phyloP scores from a whole-genome alignment of 2,113 vertebrate genomes.

The Antechinus flavipes region DNA sequence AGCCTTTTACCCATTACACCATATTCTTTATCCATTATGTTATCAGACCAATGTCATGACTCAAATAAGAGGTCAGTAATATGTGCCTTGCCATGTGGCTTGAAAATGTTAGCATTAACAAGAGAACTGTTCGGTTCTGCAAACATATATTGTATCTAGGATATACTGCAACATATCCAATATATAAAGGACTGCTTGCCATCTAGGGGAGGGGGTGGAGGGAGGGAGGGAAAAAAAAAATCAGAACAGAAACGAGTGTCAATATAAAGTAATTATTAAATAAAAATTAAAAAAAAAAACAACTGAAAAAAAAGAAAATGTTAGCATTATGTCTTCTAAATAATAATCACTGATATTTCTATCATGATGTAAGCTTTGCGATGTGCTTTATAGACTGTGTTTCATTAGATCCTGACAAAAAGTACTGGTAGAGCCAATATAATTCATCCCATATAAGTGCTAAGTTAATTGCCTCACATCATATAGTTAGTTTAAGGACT shows the following conservation, averaged over 20 bases:
- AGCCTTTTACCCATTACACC: not conserved
- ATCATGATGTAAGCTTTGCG: not conserved
- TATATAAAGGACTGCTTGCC: too few relatives aligned
- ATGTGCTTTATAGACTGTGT: not conserved
- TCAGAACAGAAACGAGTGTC: too few relatives aligned
- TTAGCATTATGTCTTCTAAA: not conserved
- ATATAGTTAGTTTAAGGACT: not conserved
- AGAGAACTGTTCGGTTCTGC: too few relatives aligned
- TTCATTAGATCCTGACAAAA: not conserved
- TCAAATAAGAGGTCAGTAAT: not conserved
- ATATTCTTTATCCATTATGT: too few relatives aligned
- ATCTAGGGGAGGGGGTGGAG: too few relatives aligned
- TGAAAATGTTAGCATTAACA: not conserved
- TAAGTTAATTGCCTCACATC: not conserved
- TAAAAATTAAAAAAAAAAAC: too few relatives aligned
- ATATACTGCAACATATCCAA: too few relatives aligned
- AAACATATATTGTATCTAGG: too few relatives aligned
- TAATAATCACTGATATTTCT: not conserved
- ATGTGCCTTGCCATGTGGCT: not conserved
- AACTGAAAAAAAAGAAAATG: too few relatives aligned
- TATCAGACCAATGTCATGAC: not conserved
- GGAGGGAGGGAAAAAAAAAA: too few relatives aligned
- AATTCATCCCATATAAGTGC: not conserved
- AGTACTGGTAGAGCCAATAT: not conserved
- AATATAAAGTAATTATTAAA: too few relatives aligned